Conservation (phyloP, 2,113 vertebrate genomes). For the Megaceryle torquata region DNA sequence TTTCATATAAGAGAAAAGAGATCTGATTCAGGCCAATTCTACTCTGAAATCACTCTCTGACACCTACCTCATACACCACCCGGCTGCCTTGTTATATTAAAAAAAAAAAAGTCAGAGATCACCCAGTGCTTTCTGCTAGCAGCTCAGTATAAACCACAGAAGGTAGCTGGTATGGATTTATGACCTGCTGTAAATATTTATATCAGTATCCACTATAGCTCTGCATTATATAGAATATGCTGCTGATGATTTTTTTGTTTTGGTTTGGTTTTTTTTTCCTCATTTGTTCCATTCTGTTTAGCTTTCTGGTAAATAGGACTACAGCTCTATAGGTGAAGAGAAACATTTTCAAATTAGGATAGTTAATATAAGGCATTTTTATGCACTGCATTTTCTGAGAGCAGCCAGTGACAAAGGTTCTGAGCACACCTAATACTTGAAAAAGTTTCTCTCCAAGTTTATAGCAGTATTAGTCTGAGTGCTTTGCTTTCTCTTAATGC, state of each 20-base stretch:
- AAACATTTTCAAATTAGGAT: background rate
- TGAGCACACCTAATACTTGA: background rate
- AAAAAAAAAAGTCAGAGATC: background rate
- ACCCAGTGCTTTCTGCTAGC: conserved; percentile 12
- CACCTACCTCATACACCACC: conserved; percentile 18
- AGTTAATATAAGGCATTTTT: background rate
- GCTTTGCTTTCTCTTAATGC: conserved; percentile 10
- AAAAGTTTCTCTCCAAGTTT: background rate
- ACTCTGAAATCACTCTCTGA: conserved; percentile 18
- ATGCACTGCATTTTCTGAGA: background rate
- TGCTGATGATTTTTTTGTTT: background rate
- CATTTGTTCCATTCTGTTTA: background rate
- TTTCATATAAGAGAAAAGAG: conserved; percentile 20
- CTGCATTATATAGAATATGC: background rate
- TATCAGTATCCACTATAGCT: background rate
- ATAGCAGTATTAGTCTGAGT: background rate
- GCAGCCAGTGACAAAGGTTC: background rate
- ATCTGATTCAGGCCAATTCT: background rate
- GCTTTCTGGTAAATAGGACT: background rate
- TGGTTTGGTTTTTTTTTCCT: background rate
- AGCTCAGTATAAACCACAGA: background rate
- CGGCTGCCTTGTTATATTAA: conserved; percentile 25
- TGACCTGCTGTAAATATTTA: conserved; percentile 8
- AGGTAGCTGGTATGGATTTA: conserved; percentile 2
- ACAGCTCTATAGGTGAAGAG: background rate